These are phyloP conservation scores for Echinometra lucunter DNA, from an alignment of 53 echinoderm and acorn worm genomes.

Conservation along the genomic window DNA sequence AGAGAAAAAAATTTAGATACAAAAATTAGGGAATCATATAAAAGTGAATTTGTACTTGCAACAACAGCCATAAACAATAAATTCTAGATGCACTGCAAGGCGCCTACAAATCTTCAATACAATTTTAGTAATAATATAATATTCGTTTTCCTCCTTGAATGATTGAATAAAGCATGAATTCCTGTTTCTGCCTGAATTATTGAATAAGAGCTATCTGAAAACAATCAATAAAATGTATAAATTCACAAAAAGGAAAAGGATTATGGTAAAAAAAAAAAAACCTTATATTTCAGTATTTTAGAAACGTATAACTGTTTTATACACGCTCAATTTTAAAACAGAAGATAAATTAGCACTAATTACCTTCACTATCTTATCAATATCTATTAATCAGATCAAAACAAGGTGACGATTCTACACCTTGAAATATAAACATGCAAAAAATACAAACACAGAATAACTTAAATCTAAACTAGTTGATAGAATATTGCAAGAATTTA, in stretches of 20 bases:
- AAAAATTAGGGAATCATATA: not conserved
- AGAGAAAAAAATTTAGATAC: not conserved
- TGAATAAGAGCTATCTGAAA: not conserved
- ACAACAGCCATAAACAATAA: not conserved
- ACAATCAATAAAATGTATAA: not conserved
- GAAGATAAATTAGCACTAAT: not conserved
- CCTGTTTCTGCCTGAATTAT: not conserved
- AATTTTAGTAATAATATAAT: too few relatives aligned
- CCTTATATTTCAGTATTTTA: constrained; percentile 24
- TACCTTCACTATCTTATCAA: not conserved
- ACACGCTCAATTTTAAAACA: not conserved
- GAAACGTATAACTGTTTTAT: not conserved
- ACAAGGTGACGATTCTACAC: not conserved
- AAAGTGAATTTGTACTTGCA: not conserved
- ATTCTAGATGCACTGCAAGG: not conserved
- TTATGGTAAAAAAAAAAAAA: not conserved
- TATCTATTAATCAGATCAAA: not conserved
- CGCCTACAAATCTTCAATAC: not conserved
- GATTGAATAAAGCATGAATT: not conserved
- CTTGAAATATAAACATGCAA: not conserved
- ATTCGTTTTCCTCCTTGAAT: not conserved
- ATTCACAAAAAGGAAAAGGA: not conserved
- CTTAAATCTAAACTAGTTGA: constrained; percentile 10
- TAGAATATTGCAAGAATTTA: constrained; percentile 12
- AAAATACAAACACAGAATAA: constrained; percentile 30